Evolutionary conservation across 2,888 invertebrate species (phyloP), one percentile per base, ranked within the genome.

Genomic region (Drosophila quinaria): DNA sequence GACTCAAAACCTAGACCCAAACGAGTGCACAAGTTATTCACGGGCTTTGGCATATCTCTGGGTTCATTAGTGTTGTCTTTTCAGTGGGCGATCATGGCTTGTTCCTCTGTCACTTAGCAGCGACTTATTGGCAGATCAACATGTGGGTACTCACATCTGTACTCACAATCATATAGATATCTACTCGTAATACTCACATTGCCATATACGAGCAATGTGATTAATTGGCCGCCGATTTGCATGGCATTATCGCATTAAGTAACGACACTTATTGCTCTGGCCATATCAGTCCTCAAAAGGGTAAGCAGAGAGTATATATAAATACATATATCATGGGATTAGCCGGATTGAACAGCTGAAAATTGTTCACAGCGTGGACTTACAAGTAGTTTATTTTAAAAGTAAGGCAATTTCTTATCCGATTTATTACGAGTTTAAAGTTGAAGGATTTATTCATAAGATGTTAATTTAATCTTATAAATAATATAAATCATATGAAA

Each of bases 31-130:
- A 71, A 71, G 62, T 66, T 88, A 63, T 79, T 65, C 80, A 66
- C 25, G 46, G 44, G 35, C 51, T 71, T 62, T 74, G 84, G 81
- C 87, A 87, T 84, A 84, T 89, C 89, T 89, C 62, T 81, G 60
- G 59, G 78, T 84, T 84, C 84, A 84, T 89, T 84, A 84, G 84
- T 70, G 89, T 70, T 80, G 73, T 78, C 73, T 80, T 73, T 81
- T 63, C 84, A 52, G 84, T 84, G 84, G 89, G 89, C 84, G 84
- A 81, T 80, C 50, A 49, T 49, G 46, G 55, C 59, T 54, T 50
- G 46, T 61, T 58, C 52, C 60, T n/a, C 55, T 50, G 74, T 69
- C 87, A 81, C 78, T 83, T 84, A 71, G 62, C 74, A 65, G 56
- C 81, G 67, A 83, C 78, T 84, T 89, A 89, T 89, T 89, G 84